These are phyloP conservation scores for Aeoliscus strigatus DNA, from an alignment of 2,797 vertebrate genomes.

Conservation along the genomic window DNA sequence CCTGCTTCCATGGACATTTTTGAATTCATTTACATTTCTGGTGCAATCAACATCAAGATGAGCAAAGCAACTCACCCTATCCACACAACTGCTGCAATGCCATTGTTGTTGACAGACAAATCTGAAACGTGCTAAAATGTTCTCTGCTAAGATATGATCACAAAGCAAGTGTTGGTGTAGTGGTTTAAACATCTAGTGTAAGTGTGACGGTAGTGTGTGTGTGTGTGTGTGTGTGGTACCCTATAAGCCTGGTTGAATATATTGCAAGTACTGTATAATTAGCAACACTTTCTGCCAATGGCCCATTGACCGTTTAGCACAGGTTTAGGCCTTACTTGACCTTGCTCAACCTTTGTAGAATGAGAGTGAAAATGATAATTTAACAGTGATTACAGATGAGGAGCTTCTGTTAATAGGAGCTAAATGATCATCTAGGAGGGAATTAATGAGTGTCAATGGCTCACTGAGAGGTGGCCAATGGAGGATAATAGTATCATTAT, in stretches of 20 bases:
- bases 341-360: constrained; percentile 60
- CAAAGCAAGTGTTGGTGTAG: no score
- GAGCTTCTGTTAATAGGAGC: constrained; percentile 68
- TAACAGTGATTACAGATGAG: constrained; percentile 60
- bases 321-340: constrained; percentile 68
- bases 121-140: no score
- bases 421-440: constrained; percentile 68
- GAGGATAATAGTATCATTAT: constrained; percentile 55
- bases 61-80: no score
- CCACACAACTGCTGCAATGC: no score
- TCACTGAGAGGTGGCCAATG: constrained; percentile 49
- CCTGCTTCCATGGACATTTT: no score
- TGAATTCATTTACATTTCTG: no score
- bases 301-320: constrained; percentile 53
- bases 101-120: no score
- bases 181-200: no score
- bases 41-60: no score
- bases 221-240: no score
- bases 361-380: constrained; percentile 64
- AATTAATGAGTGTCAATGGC: constrained; percentile 63
- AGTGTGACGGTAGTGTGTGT: no score
- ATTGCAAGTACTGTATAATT: constrained; percentile 56
- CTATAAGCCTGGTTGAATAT: constrained; percentile 44
- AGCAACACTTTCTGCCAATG: constrained; percentile 52
- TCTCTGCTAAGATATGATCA: no score